Percentiles rank a stretch among this genome's conserved stretches.
These are phyloP conservation scores for Acrocera orbiculus DNA, from an alignment of 2,888 invertebrate genomes.

Conservation along the genomic window DNA sequence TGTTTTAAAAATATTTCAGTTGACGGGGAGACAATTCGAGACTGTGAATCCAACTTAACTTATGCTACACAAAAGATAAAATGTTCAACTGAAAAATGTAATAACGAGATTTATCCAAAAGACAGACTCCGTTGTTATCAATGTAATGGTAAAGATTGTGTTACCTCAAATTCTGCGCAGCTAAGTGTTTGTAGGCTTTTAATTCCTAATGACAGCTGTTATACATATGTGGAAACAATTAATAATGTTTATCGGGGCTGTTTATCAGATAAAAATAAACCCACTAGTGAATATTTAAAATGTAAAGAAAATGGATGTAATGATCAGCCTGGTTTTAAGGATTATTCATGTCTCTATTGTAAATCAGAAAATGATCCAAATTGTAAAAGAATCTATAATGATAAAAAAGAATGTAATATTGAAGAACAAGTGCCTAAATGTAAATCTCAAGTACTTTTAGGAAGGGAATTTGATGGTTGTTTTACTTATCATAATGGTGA, in stretches of 20 bases:
- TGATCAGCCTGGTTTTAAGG: conserved; percentile 15
- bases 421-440: neutral
- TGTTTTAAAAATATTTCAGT: neutral
- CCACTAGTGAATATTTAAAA: conserved; percentile 19
- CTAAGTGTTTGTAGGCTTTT: no score
- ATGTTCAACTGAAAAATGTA: neutral
- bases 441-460: neutral
- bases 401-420: neutral
- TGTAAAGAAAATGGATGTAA: conserved; percentile 24
- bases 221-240: conserved; percentile 19
- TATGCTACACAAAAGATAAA: neutral
- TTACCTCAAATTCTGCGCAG: no score
- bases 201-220: conserved; percentile 23
- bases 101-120: neutral
- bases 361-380: neutral
- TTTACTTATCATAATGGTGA: neutral
- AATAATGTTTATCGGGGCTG: conserved; percentile 20
- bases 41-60: neutral
- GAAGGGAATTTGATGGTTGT: neutral
- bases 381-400: neutral
- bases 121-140: neutral
- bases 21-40: neutral
- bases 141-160: neutral
- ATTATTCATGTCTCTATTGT: neutral
- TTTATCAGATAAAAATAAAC: conserved; percentile 12